phyloP scores from a whole-genome alignment of 2,113 vertebrate genomes.

The Mastomys natalensis region DNA sequence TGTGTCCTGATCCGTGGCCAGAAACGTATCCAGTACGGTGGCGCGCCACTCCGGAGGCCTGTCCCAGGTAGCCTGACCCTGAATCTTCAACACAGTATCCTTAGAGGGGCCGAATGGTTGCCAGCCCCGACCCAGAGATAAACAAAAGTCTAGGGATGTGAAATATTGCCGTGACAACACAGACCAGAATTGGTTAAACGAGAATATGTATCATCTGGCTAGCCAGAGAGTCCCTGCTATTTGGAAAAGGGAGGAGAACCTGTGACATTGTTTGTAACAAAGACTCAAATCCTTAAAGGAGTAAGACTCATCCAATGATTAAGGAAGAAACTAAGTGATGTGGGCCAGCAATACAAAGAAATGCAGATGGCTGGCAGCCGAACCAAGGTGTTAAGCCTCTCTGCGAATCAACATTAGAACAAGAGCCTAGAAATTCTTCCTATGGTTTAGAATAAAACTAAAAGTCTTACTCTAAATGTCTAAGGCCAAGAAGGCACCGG shows the following conservation, averaged over 20 bases:
- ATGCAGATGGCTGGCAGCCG: neutral
- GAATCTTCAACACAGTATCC: neutral
- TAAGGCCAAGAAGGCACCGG: neutral
- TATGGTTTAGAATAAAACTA: neutral
- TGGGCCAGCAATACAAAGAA: neutral
- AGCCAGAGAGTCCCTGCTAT: neutral
- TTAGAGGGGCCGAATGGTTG: neutral
- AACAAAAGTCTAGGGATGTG: neutral
- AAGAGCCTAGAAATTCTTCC: neutral
- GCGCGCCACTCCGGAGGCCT: neutral
- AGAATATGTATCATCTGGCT: neutral
- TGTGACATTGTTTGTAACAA: neutral
- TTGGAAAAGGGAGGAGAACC: neutral
- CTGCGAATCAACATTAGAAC: neutral
- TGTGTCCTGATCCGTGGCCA: neutral
- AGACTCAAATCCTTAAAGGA: constrained; percentile 7
- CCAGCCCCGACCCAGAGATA: neutral
- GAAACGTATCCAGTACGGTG: neutral
- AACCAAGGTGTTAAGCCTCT: neutral
- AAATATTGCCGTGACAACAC: neutral
- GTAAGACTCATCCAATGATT: neutral
- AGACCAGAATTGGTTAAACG: neutral
- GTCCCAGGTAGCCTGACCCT: too few species aligned
- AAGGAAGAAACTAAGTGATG: neutral
- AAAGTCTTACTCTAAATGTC: neutral